Percentiles rank a stretch among this genome's conserved stretches.
phyloP scores from a whole-genome alignment of 2,113 vertebrate genomes.

The Austrofundulus limnaeus region DNA sequence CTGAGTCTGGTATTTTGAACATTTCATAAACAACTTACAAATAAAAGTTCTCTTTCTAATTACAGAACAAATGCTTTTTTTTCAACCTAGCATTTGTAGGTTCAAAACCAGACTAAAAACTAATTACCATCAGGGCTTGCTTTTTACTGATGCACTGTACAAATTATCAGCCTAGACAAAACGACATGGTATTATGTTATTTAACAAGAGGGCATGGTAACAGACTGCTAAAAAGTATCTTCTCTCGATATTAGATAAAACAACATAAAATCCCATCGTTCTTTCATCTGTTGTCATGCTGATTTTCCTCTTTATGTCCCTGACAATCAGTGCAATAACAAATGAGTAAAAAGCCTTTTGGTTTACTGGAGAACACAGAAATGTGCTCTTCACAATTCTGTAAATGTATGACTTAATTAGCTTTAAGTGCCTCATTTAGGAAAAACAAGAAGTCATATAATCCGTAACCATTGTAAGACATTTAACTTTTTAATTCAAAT shows the following conservation, averaged over 20 bases:
- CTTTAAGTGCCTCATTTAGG: conserved; percentile 19
- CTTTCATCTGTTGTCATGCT: conserved; percentile 32
- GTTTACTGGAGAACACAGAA: conserved; percentile 34
- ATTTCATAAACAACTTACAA: background rate
- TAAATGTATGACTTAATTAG: conserved; percentile 25
- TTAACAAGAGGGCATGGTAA: conserved; percentile 24
- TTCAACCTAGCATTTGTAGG: background rate
- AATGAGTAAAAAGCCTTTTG: conserved; percentile 43
- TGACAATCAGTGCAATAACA: conserved; percentile 35
- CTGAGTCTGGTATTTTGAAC: conserved; percentile 1
- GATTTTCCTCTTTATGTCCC: conserved; percentile 26
- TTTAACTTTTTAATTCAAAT: background rate
- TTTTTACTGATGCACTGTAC: background rate
- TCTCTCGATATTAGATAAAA: conserved; percentile 32
- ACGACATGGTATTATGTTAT: conserved; percentile 28
- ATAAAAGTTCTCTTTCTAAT: background rate
- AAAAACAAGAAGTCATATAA: background rate
- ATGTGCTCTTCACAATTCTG: conserved; percentile 25
- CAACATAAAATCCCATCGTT: conserved; percentile 21
- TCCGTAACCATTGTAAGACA: background rate
- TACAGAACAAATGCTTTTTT: background rate
- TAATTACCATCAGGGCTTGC: background rate
- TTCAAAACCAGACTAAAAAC: conserved; percentile 4
- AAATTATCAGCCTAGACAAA: conserved; percentile 22
- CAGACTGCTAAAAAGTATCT: conserved; percentile 36